Evolutionary conservation across 1,140 invertebrate genomes (phyloP).

Genomic region (Saccostrea cuccullata): DNA sequence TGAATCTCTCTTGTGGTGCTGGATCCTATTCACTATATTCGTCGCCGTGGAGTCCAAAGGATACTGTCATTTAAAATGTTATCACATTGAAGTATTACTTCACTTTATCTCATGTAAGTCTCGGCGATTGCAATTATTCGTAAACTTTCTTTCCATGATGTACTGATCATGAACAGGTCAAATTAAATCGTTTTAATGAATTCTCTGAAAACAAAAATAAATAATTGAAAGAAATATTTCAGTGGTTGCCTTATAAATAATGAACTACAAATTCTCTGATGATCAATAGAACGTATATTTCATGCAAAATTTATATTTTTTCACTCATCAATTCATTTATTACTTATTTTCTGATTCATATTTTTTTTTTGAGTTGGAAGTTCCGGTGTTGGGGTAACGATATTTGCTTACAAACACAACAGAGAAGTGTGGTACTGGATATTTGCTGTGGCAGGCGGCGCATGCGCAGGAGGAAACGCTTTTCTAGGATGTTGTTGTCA

Average conservation of each 20-base stretch:
- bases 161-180: too few species aligned
- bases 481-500: conserved; percentile 9
- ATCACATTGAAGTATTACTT: not conserved
- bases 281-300: too few species aligned
- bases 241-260: too few species aligned
- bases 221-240: too few species aligned
- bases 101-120: not conserved
- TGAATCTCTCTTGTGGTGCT: not conserved
- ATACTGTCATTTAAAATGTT: conserved; percentile 7
- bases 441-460: conserved; percentile 6
- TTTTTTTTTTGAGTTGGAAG: not conserved
- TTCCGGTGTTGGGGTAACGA: not conserved
- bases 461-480: conserved; percentile 17
- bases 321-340: too few species aligned
- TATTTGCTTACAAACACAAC: not conserved
- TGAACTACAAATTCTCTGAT: too few species aligned
- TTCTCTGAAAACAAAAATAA: too few species aligned
- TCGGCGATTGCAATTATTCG: too few species aligned
- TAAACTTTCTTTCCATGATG: too few species aligned
- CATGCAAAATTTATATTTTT: too few species aligned
- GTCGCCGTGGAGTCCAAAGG: not conserved
- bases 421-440: conserved; percentile 5
- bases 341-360: too few species aligned
- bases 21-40: not conserved
- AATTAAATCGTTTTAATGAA: too few species aligned